Percentiles rank a stretch among this genome's conserved stretches.
Evolutionary conservation across 2,797 vertebrate genomes (phyloP).

Genomic region (Schizopygopsis malacanthus): DNA sequence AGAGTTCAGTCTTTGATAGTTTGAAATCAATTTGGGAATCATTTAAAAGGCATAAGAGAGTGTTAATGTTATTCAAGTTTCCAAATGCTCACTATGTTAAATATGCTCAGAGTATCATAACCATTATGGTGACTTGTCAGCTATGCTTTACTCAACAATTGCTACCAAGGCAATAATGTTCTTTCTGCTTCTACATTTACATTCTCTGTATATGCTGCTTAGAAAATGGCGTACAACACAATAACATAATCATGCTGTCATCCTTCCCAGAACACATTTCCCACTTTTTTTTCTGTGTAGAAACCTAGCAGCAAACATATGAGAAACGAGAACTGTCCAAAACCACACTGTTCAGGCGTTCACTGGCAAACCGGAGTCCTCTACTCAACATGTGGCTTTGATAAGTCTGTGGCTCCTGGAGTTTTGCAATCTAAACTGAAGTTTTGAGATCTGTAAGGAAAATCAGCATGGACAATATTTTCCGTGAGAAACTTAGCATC

Average conservation of each 20-base stretch:
- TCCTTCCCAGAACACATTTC: constrained; percentile 17
- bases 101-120: constrained; percentile 21
- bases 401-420: constrained; percentile 55
- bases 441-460: constrained; percentile 44
- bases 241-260: constrained; percentile 15
- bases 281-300: background rate
- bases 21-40: constrained; percentile 16
- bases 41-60: constrained; percentile 12
- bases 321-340: constrained; percentile 27
- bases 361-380: constrained; percentile 42
- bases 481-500: constrained; percentile 42
- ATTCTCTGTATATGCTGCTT: constrained; percentile 1
- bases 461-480: constrained; percentile 42
- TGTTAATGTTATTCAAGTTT: constrained; percentile 14
- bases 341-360: constrained; percentile 44
- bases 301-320: constrained; percentile 26
- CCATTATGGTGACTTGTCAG: background rate
- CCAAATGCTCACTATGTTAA: constrained; percentile 10
- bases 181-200: background rate
- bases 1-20: constrained; percentile 15
- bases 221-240: constrained; percentile 13
- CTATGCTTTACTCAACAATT: constrained; percentile 17
- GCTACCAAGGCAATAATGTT: background rate
- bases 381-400: constrained; percentile 57
- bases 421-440: constrained; percentile 41